Evolutionary conservation across 1,140 invertebrate genomes (phyloP).

Genomic region (Piezodorus guildinii): DNA sequence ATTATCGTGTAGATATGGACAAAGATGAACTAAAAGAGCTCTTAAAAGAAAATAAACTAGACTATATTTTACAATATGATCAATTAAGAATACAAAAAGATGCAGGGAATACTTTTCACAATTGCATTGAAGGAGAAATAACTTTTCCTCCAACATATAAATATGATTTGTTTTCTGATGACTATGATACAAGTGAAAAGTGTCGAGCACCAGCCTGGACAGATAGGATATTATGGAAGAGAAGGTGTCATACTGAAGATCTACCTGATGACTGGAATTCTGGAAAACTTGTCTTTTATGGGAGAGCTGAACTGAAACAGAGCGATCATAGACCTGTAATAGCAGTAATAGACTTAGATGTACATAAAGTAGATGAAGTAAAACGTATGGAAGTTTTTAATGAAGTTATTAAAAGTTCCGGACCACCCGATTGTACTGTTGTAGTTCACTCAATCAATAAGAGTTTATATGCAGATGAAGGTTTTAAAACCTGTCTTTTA

Average conservation of each 20-base stretch:
- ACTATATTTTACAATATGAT: conserved; percentile 71
- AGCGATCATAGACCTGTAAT: conserved; percentile 95
- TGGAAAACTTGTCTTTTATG: conserved; percentile 79
- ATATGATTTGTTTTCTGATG: conserved; percentile 96
- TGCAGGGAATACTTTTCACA: conserved; percentile 81
- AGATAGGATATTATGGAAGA: conserved; percentile 85
- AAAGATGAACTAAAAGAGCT: conserved; percentile 88
- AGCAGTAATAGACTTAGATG: conserved; percentile 77
- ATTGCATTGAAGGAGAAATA: conserved; percentile 84
- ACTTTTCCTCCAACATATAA: conserved; percentile 96
- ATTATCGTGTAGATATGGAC: conserved; percentile 93
- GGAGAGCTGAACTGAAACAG: conserved; percentile 87
- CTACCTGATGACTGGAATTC: conserved; percentile 49
- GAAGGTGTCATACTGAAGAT: conserved; percentile 53
- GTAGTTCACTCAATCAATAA: conserved; percentile 37
- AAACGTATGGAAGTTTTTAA: conserved; percentile 64
- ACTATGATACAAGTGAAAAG: conserved; percentile 99
- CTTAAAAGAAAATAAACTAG: conserved; percentile 64
- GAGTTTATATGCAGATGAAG: conserved; percentile 47
- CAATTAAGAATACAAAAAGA: conserved; percentile 75
- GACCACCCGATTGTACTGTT: conserved; percentile 92
- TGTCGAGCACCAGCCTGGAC: conserved; percentile 95
- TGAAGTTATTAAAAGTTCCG: conserved; percentile 72
- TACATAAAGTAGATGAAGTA: conserved; percentile 60
- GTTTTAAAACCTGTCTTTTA: conserved; percentile 56